phyloP scores from a whole-genome alignment of 2,113 vertebrate species.

The Microcebus griseorufus region DNA sequence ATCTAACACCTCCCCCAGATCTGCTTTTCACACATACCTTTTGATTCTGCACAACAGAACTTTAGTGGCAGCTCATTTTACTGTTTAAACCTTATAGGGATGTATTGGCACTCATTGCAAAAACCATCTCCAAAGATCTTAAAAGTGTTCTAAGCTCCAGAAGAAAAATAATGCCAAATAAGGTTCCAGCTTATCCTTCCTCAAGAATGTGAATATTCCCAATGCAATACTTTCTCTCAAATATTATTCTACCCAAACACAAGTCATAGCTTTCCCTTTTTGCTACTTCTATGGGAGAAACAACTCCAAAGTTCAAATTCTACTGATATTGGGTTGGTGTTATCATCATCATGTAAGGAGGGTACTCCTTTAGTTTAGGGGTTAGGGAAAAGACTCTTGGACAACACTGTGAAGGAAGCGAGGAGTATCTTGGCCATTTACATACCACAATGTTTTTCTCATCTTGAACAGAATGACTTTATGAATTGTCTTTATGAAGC shows the following conservation, averaged over 20 bases:
- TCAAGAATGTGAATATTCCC: neutral
- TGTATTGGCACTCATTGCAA: neutral
- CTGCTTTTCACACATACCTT: neutral
- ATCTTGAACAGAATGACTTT: slow-evolving; percentile 1
- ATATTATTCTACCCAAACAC: neutral
- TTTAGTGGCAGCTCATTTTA: neutral
- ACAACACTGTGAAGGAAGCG: neutral
- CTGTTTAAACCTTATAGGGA: neutral
- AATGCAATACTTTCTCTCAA: neutral
- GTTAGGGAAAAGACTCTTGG: neutral
- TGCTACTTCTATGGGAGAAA: neutral
- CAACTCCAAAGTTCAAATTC: neutral
- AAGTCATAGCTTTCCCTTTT: neutral
- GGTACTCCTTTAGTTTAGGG: neutral
- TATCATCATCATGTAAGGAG: neutral
- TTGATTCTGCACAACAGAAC: slow-evolving; percentile 6
- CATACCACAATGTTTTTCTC: neutral
- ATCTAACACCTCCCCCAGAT: neutral
- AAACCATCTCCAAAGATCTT: neutral
- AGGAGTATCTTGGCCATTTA: neutral
- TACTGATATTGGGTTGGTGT: neutral
- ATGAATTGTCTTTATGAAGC: neutral
- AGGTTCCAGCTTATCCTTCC: neutral
- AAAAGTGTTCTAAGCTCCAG: neutral
- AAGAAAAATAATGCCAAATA: neutral